Percentiles rank a stretch among this genome's conserved stretches.
Conservation (phyloP, 2,888 invertebrate genomes). For the Nemoura dubitans region DNA sequence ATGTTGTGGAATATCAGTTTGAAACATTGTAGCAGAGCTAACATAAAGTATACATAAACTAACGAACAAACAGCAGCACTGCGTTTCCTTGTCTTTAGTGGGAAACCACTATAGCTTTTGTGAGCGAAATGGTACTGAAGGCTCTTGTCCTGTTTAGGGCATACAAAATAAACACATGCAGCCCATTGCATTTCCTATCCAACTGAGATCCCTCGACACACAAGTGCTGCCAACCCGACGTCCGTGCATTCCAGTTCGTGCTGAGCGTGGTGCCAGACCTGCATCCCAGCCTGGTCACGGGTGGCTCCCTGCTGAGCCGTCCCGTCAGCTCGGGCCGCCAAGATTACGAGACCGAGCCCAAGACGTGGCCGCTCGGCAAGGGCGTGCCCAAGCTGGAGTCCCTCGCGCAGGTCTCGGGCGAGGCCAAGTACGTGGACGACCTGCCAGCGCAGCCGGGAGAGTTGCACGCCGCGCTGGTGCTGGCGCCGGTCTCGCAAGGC, state of each 20-base stretch:
- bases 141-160: too few relatives aligned
- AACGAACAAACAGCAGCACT: too few relatives aligned
- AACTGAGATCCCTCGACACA: too few relatives aligned
- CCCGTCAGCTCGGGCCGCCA: slow-evolving; percentile 74
- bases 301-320: slow-evolving; percentile 68
- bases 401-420: slow-evolving; percentile 72
- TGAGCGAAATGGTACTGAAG: too few relatives aligned
- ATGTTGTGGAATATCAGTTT: too few relatives aligned
- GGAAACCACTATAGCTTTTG: too few relatives aligned
- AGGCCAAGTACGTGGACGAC: slow-evolving; percentile 81
- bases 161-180: too few relatives aligned
- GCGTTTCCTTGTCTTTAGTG: too few relatives aligned
- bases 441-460: slow-evolving; percentile 71
- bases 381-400: slow-evolving; percentile 80
- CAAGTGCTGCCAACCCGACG: too few relatives aligned
- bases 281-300: slow-evolving; percentile 60
- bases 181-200: too few relatives aligned
- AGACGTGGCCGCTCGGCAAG: slow-evolving; percentile 78
- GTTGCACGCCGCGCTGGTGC: slow-evolving; percentile 76
- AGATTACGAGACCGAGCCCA: slow-evolving; percentile 73
- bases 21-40: too few relatives aligned
- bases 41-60: too few relatives aligned
- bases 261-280: slow-evolving; percentile 65
- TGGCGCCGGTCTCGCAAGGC: slow-evolving; percentile 62
- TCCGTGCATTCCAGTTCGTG: slow-evolving; percentile 62